Evolutionary conservation across 2,797 vertebrate species (phyloP).

Genomic region (Geotria australis): DNA sequence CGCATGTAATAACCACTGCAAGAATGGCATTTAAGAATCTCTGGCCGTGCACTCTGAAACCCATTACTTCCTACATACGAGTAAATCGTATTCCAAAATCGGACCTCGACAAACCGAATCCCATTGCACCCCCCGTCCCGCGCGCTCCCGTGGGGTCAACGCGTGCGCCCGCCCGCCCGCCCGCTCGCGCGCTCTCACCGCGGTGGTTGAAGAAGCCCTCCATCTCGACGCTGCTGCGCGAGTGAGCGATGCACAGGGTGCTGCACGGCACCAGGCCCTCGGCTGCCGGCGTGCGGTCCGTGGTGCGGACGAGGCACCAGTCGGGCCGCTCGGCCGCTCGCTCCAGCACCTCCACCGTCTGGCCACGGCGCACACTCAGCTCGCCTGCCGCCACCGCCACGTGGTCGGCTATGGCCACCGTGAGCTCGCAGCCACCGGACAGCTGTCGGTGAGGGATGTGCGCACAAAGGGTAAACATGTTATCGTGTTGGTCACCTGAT

Average conservation of each 20-base stretch:
- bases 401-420: constrained; percentile 89
- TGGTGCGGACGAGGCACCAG: constrained; percentile 88
- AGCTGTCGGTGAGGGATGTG: constrained; percentile 17
- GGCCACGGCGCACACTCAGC: constrained; percentile 62
- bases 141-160: too few relatives aligned
- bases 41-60: too few relatives aligned
- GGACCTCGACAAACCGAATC: too few relatives aligned
- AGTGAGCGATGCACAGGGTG: constrained; percentile 84
- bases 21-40: too few relatives aligned
- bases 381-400: constrained; percentile 78
- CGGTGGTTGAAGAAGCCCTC: constrained; percentile 98
- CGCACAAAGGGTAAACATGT: not conserved
- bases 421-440: constrained; percentile 85
- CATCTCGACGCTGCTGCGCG: constrained; percentile 95
- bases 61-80: too few relatives aligned
- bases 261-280: constrained; percentile 81
- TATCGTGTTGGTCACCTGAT: too few relatives aligned
- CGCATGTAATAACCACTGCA: too few relatives aligned
- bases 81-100: too few relatives aligned
- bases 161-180: too few relatives aligned
- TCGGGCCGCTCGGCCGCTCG: constrained; percentile 75
- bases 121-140: too few relatives aligned
- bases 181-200: constrained; percentile 19
- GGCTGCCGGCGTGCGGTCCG: constrained; percentile 57
- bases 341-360: constrained; percentile 89